Base-by-base conservation (phyloP, 2,797 vertebrate species). In the Dermochelys coriacea region DNA sequence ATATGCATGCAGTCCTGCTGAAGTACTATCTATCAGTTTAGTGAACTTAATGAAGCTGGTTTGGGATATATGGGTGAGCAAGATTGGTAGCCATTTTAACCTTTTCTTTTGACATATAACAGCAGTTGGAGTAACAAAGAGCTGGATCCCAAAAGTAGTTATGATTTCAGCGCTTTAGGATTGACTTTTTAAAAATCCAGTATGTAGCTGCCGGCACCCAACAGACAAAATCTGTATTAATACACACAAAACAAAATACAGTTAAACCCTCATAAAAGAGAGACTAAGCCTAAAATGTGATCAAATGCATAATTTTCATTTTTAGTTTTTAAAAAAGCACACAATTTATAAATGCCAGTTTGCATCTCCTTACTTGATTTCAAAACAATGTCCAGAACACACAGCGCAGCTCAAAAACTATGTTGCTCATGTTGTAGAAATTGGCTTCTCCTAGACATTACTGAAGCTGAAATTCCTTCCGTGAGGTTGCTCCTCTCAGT, bases 81-180 rank as follows among this genome's bases (percentile, higher is more conserved):
- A 37, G 12, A 31, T 47, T 29, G 25, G 27, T 6, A 71, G 74
- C 47, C 74, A 47, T 49, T 77, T 49, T 47, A 15, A 49, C 12
- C 45, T 12, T 47, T 75, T 49, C 25, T 47, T 47, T 90, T 89
- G 93, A 91, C 92, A 94, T 96, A 96, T 52, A 96, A 96, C 95
- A 96, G 96, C 95, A 45, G 90, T 92, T 95, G 93, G 94, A 94
- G 94, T 81, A 90, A 96, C 96, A 95, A 91, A 95, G 93, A 68
- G 94, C 82, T 74, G 92, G 84, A 88, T 88, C 85, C 75, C 87
- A 94, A 96, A 95, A 93, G 80, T 23, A 84, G 18, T 49, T 61
- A 82, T 1, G 2, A 84, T 87, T 84, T 93, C 86, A 96, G 84
- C 86, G 84, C 12, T 93, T 95, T 51, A 88, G 93, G 80, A 90